Evolutionary conservation across 2,888 invertebrate genomes (phyloP), one percentile per base, ranked within the genome.

Genomic region (Troides helena): DNA sequence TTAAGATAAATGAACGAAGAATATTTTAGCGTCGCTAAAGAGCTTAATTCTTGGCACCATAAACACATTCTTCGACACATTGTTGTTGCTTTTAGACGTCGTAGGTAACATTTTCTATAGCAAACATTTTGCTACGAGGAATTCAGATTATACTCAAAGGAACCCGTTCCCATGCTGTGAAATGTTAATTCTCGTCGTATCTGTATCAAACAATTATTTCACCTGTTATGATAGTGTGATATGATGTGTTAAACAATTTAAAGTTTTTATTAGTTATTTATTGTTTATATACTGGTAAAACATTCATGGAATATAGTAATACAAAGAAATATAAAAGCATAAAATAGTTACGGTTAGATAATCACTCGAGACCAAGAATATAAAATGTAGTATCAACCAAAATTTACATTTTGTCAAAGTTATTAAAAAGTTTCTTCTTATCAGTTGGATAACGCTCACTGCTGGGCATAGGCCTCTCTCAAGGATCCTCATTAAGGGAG

Each of bases 31-130:
- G 65, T 53, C 65, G 75, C 88, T 90, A 88, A 91, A 86, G 82
- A 89, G 90, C 87, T 85, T 82, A 85, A 89, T 89, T 88, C 88
- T 86, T 89, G 89, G 88, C 89, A 87, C 87, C 86, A 87, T 90
- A 90, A 90, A 91, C 89, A 88, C 90, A 92, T 92, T 90, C 90
- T 91, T 90, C 86, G 87, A 88, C 91, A 90, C 90, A 91, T 91
- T 90, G 90, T 92, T 92, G 84, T 80, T 62, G n/a, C 58, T 81
- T 80, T 80, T 75, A 81, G 86, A 86, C 85, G 89, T 88, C 87
- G 84, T 87, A 85, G 87, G 87, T 87, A 86, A 85, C 85, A 83
- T 84, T 78, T 77, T 60, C 30, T 23, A 56, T 79, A 76, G 79
- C 80, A 86, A 85, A 86, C 85, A 84, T 84, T 86, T 87, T 83